Evolutionary conservation across 1,140 invertebrate species (phyloP), one percentile per base, ranked within the genome.

Genomic region (Andricus grossulariae): DNA sequence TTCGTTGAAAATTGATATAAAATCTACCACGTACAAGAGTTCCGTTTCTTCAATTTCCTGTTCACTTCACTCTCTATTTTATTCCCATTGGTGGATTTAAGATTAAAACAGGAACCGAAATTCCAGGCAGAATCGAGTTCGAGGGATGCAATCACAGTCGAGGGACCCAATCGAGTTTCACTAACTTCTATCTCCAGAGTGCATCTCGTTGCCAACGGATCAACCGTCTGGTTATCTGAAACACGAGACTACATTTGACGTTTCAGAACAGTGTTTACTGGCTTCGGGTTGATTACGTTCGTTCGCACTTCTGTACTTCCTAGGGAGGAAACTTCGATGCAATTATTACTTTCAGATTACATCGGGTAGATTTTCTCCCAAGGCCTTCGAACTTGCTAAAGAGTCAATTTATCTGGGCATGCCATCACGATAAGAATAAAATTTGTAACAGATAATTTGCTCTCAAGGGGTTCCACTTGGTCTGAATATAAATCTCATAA

Each of bases 311-410:
- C 15, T 55, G 11, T 18, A 21, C 13, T 25, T 13, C 11, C 39
- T 50, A 57, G 21, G 25, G 21, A 8, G n/a, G 18, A 55, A 32
- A 51, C 21, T 19, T 75, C n/a, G 55, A 55, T 75, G 19, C 57
- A 57, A 50, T 66, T 60, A 54, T 51, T 45, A n/a, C 52, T 60
- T 49, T 77, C n/a, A 51, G 54, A 55, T 55, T 54, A 49, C 66
- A 51, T 76, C 54, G 75, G n/a, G n/a, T 7, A 15, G 10, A 25
- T 54, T 10, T 32, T 16, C 15, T 32, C 60, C 25, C 60, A 2
- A 45, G 60, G 25, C 15, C 32, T 66, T 7, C 3, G 21, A 32
- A 60, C 8, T 45, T 45, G 39, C 39, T 45, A 45, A 45, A 45
- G 39, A 45, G 39, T 45, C 39, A 45, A 8, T 10, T 39, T 25